These are phyloP conservation scores for Lagenorhynchus albirostris DNA, from an alignment of 2,113 vertebrate species.

Conservation along the genomic window DNA sequence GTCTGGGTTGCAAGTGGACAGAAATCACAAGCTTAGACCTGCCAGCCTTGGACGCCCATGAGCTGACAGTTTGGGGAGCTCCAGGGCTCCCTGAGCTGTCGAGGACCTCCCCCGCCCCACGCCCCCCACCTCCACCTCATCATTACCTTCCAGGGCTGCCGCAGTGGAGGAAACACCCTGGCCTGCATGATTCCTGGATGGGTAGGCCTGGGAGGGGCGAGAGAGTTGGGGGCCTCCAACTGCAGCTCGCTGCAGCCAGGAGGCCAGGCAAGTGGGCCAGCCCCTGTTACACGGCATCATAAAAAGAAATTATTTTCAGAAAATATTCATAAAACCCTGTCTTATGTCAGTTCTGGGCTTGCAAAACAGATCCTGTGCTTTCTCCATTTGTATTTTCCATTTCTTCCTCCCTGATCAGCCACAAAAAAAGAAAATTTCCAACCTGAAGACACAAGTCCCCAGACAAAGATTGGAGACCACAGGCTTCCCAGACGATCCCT, in stretches of 20 bases:
- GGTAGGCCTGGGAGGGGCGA: not conserved
- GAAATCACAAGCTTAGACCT: not conserved
- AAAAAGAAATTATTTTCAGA: constrained; percentile 63
- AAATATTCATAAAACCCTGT: constrained; percentile 43
- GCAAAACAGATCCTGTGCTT: not conserved
- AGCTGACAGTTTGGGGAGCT: not conserved
- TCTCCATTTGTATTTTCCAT: constrained; percentile 18
- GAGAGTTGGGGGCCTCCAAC: not conserved
- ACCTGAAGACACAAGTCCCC: constrained; percentile 14
- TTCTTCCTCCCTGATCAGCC: not conserved
- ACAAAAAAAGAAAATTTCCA: not conserved
- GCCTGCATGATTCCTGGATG: not conserved
- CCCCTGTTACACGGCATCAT: not conserved
- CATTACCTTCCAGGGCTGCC: not conserved
- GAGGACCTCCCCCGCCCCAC: not conserved
- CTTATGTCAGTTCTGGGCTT: constrained; percentile 28
- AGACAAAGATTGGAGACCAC: not conserved
- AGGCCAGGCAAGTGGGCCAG: not conserved
- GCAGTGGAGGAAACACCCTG: not conserved
- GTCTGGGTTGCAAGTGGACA: not conserved
- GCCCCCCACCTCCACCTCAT: not conserved
- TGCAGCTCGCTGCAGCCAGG: not conserved
- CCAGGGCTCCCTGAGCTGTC: not conserved
- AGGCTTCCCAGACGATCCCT: not conserved
- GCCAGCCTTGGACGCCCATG: not conserved